Percentiles rank a stretch among this genome's conserved stretches.
Evolutionary conservation across 2,888 invertebrate species (phyloP).

Genomic region (Drosophila robusta): DNA sequence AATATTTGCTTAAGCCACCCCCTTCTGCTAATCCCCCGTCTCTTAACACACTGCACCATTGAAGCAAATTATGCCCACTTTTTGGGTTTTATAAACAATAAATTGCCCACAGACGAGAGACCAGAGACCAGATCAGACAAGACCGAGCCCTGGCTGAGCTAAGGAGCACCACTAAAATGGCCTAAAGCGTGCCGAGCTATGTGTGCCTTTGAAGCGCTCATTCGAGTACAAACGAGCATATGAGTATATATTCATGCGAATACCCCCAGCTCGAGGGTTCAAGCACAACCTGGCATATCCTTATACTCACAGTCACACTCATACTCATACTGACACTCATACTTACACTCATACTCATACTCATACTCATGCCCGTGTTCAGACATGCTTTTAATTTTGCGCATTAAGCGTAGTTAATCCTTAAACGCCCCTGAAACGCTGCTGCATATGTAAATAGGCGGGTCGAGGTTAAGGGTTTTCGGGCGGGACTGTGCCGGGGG

Average conservation of each 20-base stretch:
- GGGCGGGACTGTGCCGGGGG: not conserved
- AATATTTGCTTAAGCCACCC: conserved; percentile 67
- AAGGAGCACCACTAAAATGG: conserved; percentile 60
- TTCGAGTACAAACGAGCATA: conserved; percentile 16
- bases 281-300: conserved; percentile 37
- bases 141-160: conserved; percentile 30
- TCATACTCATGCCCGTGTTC: conserved; percentile 23
- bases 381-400: conserved; percentile 74
- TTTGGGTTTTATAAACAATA: conserved; percentile 72
- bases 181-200: conserved; percentile 60
- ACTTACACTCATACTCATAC: conserved; percentile 3
- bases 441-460: conserved; percentile 40
- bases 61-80: conserved; percentile 63
- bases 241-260: conserved; percentile 18
- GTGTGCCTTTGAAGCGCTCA: conserved; percentile 66
- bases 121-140: conserved; percentile 29
- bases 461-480: conserved; percentile 8
- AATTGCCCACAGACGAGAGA: conserved; percentile 40
- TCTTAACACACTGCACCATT: conserved; percentile 9
- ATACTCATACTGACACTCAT: not conserved
- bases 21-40: conserved; percentile 12
- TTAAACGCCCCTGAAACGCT: conserved; percentile 47
- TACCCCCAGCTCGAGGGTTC: conserved; percentile 16
- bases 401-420: conserved; percentile 79
- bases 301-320: conserved; percentile 10